Evolutionary conservation across 1,140 invertebrate genomes (phyloP).

Genomic region (Ceratosolen solmsi): DNA sequence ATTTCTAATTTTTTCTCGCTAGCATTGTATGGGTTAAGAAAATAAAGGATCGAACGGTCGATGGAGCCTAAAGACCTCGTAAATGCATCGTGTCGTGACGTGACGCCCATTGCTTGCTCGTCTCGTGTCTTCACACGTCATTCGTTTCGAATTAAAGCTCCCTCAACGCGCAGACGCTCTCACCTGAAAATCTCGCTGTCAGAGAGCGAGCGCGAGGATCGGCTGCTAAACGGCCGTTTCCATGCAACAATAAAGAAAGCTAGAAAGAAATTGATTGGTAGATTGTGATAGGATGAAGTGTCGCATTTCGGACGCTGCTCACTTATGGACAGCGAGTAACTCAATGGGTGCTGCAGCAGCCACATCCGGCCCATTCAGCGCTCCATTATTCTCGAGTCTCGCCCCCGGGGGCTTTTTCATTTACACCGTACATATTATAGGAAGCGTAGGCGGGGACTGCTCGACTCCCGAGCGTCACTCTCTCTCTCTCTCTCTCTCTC

Average conservation of each 20-base stretch:
- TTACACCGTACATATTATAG: not conserved
- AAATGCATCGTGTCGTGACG: too few species aligned
- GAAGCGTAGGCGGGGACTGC: slow-evolving; percentile 57
- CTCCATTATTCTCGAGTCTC: slow-evolving; percentile 50
- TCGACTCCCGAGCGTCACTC: slow-evolving; percentile 43
- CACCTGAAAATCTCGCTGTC: not conserved
- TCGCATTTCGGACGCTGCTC: slow-evolving; percentile 60
- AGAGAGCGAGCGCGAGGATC: not conserved
- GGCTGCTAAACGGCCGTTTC: not conserved
- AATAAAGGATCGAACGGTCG: too few species aligned
- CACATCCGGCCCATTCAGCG: slow-evolving; percentile 62
- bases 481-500: slow-evolving; percentile 17
- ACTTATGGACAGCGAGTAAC: slow-evolving; percentile 52
- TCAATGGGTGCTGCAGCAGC: slow-evolving; percentile 58
- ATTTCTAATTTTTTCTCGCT: too few species aligned
- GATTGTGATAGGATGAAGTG: slow-evolving; percentile 59
- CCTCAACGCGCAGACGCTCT: not conserved
- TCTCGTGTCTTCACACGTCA: not conserved
- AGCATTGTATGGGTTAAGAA: too few species aligned
- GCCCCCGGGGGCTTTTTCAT: slow-evolving; percentile 48
- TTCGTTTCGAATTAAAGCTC: not conserved
- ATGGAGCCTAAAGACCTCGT: too few species aligned
- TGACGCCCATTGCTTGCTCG: too few species aligned
- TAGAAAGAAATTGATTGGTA: slow-evolving; percentile 55
- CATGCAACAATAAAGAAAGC: slow-evolving; percentile 24